Evolutionary conservation across 2,797 vertebrate genomes (phyloP).

Genomic region (Poeciliopsis gracilis): DNA sequence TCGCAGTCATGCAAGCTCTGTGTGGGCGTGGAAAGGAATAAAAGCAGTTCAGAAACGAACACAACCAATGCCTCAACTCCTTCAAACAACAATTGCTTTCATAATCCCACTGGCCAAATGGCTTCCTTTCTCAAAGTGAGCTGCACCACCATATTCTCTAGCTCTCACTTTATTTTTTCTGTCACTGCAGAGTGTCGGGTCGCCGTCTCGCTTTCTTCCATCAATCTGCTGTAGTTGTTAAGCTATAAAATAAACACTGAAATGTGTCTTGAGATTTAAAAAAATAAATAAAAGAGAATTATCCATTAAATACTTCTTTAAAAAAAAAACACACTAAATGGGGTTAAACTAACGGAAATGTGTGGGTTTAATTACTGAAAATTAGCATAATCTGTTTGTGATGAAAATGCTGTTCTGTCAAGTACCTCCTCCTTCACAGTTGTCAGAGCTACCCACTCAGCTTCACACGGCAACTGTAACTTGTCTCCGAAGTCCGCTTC

Average conservation of each 20-base stretch:
- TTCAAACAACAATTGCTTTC: background rate
- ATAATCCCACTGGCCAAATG: slow-evolving; percentile 11
- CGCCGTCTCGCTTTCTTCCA: slow-evolving; percentile 25
- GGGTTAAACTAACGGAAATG: background rate
- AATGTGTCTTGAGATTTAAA: background rate
- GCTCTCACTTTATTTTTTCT: slow-evolving; percentile 6
- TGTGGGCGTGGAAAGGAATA: background rate
- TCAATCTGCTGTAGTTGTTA: slow-evolving; percentile 25
- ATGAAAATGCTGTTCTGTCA: slow-evolving; percentile 34
- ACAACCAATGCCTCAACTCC: background rate
- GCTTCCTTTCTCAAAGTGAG: slow-evolving; percentile 11
- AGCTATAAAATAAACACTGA: slow-evolving; percentile 15
- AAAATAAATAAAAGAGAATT: background rate
- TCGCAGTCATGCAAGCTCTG: background rate
- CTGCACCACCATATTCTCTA: slow-evolving; percentile 27
- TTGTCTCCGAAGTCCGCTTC: slow-evolving; percentile 27
- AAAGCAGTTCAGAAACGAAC: background rate
- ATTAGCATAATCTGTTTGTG: slow-evolving; percentile 21
- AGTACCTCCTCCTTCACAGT: slow-evolving; percentile 47
- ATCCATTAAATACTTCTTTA: background rate
- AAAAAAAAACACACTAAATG: background rate
- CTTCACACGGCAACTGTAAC: slow-evolving; percentile 36
- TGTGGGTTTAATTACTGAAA: slow-evolving; percentile 15
- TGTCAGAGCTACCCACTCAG: slow-evolving; percentile 54
- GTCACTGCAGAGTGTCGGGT: slow-evolving; percentile 23